phyloP scores from a whole-genome alignment of 1,140 invertebrate species.

The Pseudomyrmex dendroicus region DNA sequence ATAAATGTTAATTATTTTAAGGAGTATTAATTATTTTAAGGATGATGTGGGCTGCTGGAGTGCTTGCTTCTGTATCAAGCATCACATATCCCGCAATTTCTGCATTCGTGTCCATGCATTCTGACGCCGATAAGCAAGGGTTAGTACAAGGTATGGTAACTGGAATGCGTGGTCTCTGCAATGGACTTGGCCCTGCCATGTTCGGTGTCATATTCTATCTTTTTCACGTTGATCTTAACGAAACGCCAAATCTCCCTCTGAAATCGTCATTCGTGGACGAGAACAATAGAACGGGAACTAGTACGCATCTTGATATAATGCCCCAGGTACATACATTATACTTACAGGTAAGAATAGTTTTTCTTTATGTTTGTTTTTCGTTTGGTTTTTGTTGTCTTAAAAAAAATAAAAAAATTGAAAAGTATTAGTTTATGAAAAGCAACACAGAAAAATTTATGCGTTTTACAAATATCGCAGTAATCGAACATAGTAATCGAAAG shows the following conservation, averaged over 20 bases:
- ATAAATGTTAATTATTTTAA: not conserved
- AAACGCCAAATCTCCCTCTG: constrained; percentile 79
- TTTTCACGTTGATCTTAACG: constrained; percentile 98
- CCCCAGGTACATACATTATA: constrained; percentile 83
- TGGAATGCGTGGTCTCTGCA: constrained; percentile 96
- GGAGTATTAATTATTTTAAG: constrained; percentile 84
- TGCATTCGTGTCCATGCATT: constrained; percentile 98
- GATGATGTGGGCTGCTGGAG: constrained; percentile 99
- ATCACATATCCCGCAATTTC: constrained; percentile 99
- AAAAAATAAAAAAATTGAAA: not conserved
- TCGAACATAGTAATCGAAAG: no score
- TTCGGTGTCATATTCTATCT: constrained; percentile 99
- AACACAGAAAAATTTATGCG: not conserved
- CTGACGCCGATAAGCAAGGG: constrained; percentile 98
- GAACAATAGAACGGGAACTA: constrained; percentile 83
- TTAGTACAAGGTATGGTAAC: constrained; percentile 99
- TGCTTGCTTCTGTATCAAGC: constrained; percentile 96
- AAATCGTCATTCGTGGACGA: constrained; percentile 82
- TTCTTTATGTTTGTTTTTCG: constrained; percentile 14
- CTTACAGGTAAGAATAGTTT: constrained; percentile 51
- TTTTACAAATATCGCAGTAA: no score
- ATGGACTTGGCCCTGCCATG: constrained; percentile 92
- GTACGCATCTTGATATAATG: constrained; percentile 85
- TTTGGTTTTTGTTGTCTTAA: not conserved
- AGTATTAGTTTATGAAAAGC: not conserved